Percentiles rank a stretch among this genome's conserved stretches.
These are phyloP conservation scores for Chrysodeixis includens DNA, from an alignment of 2,888 invertebrate species.

Conservation along the genomic window DNA sequence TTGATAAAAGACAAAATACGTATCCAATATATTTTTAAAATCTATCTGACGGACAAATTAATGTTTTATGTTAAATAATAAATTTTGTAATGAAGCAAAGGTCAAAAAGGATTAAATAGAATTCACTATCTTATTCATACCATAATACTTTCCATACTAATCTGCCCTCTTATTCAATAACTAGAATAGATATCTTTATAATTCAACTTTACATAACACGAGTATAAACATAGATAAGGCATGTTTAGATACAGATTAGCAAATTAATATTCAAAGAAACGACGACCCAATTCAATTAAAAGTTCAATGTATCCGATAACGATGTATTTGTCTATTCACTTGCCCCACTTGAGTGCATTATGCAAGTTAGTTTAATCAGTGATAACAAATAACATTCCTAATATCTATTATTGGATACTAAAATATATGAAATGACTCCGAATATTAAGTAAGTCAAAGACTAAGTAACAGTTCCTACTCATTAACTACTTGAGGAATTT, in stretches of 20 bases:
- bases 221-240: slow-evolving; percentile 24
- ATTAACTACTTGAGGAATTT: neutral
- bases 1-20: no score
- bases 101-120: no score
- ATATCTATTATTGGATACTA: neutral
- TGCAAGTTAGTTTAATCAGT: neutral
- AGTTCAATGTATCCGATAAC: slow-evolving; percentile 53
- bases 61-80: no score
- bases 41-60: no score
- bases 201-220: slow-evolving; percentile 26
- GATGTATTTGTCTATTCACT: slow-evolving; percentile 47
- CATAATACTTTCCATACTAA: neutral
- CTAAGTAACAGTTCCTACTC: no score
- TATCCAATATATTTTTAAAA: no score
- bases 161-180: neutral
- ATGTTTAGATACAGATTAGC: slow-evolving; percentile 43
- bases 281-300: slow-evolving; percentile 55
- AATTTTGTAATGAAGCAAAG: no score
- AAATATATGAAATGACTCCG: no score
- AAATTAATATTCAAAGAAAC: slow-evolving; percentile 48
- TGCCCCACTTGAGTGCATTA: slow-evolving; percentile 48
- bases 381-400: slow-evolving; percentile 2
- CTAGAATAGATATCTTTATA: neutral
- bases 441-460: no score
- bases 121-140: neutral